phyloP scores from a whole-genome alignment of 2,797 vertebrate genomes.

The Myripristis jacobus region DNA sequence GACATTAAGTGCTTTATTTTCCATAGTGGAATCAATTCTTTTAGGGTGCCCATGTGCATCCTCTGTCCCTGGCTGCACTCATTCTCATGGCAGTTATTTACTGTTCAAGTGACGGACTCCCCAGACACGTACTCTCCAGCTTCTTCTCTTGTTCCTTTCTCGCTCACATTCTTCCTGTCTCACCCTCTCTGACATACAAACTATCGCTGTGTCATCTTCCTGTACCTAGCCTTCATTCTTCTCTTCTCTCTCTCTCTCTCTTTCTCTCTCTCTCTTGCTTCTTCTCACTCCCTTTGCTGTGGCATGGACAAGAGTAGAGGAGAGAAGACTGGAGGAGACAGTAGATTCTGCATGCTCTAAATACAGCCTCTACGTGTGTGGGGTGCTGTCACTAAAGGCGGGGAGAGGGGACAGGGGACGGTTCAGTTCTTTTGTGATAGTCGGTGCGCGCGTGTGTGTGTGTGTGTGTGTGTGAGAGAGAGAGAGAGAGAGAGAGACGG shows the following conservation, averaged over 20 bases:
- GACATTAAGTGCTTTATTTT: constrained; percentile 45
- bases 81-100: constrained; percentile 68
- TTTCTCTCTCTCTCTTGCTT: constrained; percentile 14
- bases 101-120: constrained; percentile 47
- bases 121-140: background rate
- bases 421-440: constrained; percentile 60
- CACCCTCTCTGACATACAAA: constrained; percentile 62
- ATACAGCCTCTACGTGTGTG: constrained; percentile 79
- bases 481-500: background rate
- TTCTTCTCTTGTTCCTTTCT: constrained; percentile 32
- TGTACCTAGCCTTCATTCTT: constrained; percentile 60
- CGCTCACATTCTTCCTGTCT: constrained; percentile 56
- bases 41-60: constrained; percentile 35
- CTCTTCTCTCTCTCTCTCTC: constrained; percentile 25
- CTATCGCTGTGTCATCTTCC: constrained; percentile 63
- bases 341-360: constrained; percentile 86
- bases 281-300: constrained; percentile 55
- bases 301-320: constrained; percentile 59
- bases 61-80: constrained; percentile 53
- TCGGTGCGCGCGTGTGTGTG: background rate
- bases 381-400: constrained; percentile 75
- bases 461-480: background rate
- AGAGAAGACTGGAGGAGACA: constrained; percentile 79
- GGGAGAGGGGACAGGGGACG: constrained; percentile 64
- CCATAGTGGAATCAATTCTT: constrained; percentile 35